Evolutionary conservation across 37 sponge, comb jelly and placozoan genomes (phyloP), one percentile per base, ranked within the genome.

Genomic region (Petrosia ficiformis): DNA sequence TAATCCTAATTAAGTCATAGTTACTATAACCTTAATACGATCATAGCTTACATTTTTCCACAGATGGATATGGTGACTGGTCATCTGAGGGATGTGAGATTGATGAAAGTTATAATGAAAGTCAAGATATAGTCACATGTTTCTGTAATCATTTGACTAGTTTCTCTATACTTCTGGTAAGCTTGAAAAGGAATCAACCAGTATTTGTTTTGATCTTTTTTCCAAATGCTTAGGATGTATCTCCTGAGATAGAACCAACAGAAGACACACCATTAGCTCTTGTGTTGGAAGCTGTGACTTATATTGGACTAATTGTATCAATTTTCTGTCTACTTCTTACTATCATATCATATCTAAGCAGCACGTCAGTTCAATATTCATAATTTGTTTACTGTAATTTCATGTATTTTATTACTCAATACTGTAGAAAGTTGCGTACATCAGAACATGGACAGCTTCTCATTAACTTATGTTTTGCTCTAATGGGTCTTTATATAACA

Each of bases 331-430:
- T 89, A 16, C 1, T 71, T 0, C 19, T 72, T 22, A 60, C 79
- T 42, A 65, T 89, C 26, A 10, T 84, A 11, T 69, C 85, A 0
- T 80, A 76, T 44, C 24, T 84, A 24, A 39, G 14, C 38, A 67
- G 71, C 56, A 82, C 74, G 89, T 89, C 42, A 89, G 89, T 60
- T n/a, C n/a, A n/a, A n/a, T n/a, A n/a, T n/a, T n/a, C n/a, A n/a
- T n/a, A n/a, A n/a, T n/a, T n/a, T n/a, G n/a, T n/a, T n/a, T n/a
- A n/a, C n/a, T n/a, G n/a, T n/a, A 73, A 2, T 73, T 14, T 73
- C 29, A 2, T 22, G 34, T 57, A 24, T 74, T 14, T 24, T 68
- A 4, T 78, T 64, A n/a, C n/a, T 29, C 16, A 48, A 16, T 16
- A 26, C 42, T 63, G 3, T 44, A 89, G 90, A 72, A 80, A 60